phyloP scores from a whole-genome alignment of 2,888 invertebrate species.

The Saturnia pavonia region DNA sequence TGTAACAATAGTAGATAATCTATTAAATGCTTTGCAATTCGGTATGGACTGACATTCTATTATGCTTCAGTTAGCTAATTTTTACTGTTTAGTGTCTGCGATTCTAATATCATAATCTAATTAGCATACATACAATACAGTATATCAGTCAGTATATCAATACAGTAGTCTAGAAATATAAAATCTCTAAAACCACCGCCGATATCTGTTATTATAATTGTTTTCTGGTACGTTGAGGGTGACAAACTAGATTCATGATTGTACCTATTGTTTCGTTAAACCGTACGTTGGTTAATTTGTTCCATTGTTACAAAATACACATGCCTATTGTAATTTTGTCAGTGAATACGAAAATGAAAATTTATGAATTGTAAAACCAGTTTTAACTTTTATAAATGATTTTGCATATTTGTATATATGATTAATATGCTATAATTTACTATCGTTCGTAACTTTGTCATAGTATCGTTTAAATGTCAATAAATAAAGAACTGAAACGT shows the following conservation, averaged over 20 bases:
- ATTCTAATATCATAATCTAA: neutral
- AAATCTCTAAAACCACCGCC: conserved; percentile 40
- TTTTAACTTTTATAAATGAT: conserved; percentile 29
- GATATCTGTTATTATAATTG: conserved; percentile 62
- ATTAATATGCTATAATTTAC: too few relatives aligned
- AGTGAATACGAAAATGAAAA: conserved; percentile 31
- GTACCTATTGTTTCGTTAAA: conserved; percentile 65
- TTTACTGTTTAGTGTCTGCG: neutral
- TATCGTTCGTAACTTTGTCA: neutral
- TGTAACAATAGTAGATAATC: too few relatives aligned
- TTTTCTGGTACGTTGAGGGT: conserved; percentile 49
- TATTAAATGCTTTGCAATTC: too few relatives aligned
- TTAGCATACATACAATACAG: neutral
- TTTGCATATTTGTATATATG: neutral
- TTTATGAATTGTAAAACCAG: conserved; percentile 23
- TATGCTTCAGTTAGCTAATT: neutral
- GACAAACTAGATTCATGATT: conserved; percentile 72
- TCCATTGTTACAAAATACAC: conserved; percentile 73
- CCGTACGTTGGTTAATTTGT: conserved; percentile 67
- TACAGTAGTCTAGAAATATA: too few relatives aligned
- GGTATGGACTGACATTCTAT: neutral
- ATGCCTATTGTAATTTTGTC: conserved; percentile 58
- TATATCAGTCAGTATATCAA: too few relatives aligned
- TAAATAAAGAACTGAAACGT: neutral
- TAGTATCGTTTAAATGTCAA: neutral